Base-by-base conservation (phyloP, 2,888 invertebrate genomes). In the Coelinius sp. region DNA sequence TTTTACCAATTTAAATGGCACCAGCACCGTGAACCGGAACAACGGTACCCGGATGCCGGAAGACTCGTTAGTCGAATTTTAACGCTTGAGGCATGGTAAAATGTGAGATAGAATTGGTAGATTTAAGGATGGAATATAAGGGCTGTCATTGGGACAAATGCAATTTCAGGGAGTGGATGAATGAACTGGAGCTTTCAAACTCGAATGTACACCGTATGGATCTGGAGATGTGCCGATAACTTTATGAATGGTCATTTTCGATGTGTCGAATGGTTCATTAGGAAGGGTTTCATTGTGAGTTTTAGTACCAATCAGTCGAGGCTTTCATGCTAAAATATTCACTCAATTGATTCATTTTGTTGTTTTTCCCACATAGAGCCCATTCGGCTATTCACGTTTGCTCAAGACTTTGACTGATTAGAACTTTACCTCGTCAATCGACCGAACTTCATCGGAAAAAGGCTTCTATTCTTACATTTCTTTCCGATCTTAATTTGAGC, bases 41-140 rank as follows among this genome's bases (percentile, higher is more conserved):
- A 41, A 41, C 41, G 22, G 7, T 24, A 38, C 24, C 63, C 22
- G 24, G 63, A 63, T 62, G 62, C 63, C 63, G 63, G 63, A 63
- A 63, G 41, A 63, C 63, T 63, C 63, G 63, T 63, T 63, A 63
- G 63, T 24, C 63, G 25, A 63, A 63, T 63, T 63, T 14, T 63
- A 41, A 63, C 63, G 25, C 41, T 63, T 35, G 14, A 27, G 35
- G 31, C 41, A 24, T 12, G 41, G 41, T 41, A 1, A 41, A 41
- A 25, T 7, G 25, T 8, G 25, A 63, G 24, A 41, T 38, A 8
- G n/a, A 38, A 59, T 14, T 59, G 35, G 20, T n/a, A 20, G 41
- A 63, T 44, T 41, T 7, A 24, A 44, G 41, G 24, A 22, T n/a
- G 8, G 63, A 7, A 24, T 12, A 24, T 25, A 56, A 56, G 41